These are phyloP conservation scores for Tenthredo livida DNA, from an alignment of 2,888 invertebrate genomes.

Conservation along the genomic window DNA sequence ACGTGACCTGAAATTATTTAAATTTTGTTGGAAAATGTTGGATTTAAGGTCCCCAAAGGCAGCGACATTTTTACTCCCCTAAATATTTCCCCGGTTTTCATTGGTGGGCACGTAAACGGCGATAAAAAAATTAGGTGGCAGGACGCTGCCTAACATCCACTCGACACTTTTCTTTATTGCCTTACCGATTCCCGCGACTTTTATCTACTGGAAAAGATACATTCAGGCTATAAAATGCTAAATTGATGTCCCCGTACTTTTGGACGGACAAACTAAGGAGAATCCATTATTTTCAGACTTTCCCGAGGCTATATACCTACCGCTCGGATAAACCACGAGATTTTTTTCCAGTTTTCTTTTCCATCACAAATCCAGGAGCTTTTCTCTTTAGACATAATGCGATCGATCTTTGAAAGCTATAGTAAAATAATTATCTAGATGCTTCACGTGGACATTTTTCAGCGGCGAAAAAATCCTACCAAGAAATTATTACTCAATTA, in stretches of 20 bases:
- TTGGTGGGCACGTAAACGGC: neutral
- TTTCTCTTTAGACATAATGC: neutral
- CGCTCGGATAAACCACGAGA: neutral
- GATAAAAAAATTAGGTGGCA: constrained; percentile 14
- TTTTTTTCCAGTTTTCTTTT: neutral
- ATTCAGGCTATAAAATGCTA: constrained; percentile 17
- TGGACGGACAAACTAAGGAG: constrained; percentile 9
- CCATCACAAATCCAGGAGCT: too few relatives aligned
- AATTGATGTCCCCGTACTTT: constrained; percentile 1
- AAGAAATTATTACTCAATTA: neutral
- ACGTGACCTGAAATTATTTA: neutral
- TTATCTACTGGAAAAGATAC: constrained; percentile 32
- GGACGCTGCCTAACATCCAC: neutral
- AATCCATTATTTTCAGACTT: neutral
- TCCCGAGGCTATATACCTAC: neutral
- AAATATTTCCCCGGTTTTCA: constrained; percentile 1
- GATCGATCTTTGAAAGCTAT: neutral
- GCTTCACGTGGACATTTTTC: neutral
- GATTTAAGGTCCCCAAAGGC: neutral
- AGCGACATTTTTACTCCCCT: neutral
- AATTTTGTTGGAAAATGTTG: neutral
- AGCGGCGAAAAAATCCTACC: neutral
- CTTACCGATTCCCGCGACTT: constrained; percentile 7
- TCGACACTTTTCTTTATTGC: constrained; percentile 40
- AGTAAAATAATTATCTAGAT: neutral